A percentile compares a stretch with the other conserved stretches of the same genome.
Conservation (phyloP, 2,888 invertebrate species). For the Synergus japonicus region DNA sequence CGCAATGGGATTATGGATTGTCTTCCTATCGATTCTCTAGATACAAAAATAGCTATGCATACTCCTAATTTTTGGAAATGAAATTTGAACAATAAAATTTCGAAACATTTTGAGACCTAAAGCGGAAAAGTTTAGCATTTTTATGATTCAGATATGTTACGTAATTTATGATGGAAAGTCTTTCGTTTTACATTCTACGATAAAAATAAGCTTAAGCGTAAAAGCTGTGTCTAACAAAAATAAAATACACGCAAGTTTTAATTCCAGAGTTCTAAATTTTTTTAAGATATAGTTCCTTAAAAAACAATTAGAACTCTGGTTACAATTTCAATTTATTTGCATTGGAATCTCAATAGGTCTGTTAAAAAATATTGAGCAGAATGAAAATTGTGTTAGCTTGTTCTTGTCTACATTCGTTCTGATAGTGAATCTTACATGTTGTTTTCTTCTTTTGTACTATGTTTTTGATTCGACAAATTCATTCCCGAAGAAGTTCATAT, state of each 20-base stretch:
- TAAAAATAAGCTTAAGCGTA: constrained; percentile 1
- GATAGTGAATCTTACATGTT: constrained; percentile 4
- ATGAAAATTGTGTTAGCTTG: constrained; percentile 4
- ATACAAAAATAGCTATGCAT: constrained; percentile 60
- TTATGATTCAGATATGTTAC: background rate
- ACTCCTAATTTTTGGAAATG: constrained; percentile 25
- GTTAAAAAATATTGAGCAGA: constrained; percentile 23
- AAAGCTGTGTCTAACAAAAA: constrained; percentile 2
- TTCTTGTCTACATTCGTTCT: constrained; percentile 2
- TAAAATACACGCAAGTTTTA: background rate
- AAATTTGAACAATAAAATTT: constrained; percentile 7
- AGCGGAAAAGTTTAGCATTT: background rate
- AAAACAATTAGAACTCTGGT: constrained; percentile 15
- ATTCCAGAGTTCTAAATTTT: constrained; percentile 2
- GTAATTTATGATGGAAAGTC: background rate
- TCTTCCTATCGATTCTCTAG: constrained; percentile 65
- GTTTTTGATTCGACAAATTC: constrained; percentile 20
- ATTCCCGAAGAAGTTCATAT: background rate
- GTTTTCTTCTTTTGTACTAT: constrained; percentile 33
- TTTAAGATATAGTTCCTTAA: background rate
- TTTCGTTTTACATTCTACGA: background rate
- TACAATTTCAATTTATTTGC: background rate
- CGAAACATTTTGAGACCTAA: background rate
- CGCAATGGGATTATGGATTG: constrained; percentile 71
- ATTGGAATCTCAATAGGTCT: background rate